Percentiles rank a stretch among this genome's conserved stretches.
These are phyloP conservation scores for Scylla paramamosain DNA, from an alignment of 1,140 invertebrate genomes.

Conservation along the genomic window DNA sequence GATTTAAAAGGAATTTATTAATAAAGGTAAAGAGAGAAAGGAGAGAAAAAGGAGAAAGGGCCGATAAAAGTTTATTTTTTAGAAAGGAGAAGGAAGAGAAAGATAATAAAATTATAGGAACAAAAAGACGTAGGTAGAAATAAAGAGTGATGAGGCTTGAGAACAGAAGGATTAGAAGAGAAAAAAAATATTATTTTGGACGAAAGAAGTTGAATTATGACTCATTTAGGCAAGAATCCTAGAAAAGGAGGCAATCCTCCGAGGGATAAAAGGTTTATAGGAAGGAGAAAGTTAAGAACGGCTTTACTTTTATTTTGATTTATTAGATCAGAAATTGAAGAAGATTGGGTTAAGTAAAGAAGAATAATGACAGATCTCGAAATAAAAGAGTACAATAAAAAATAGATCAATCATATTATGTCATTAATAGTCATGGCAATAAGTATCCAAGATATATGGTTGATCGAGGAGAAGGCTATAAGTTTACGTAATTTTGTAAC, in stretches of 20 bases:
- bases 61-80: neutral
- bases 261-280: neutral
- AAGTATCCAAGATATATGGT: too few species aligned
- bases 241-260: neutral
- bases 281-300: neutral
- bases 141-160: neutral
- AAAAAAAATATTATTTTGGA: neutral
- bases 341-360: too few species aligned
- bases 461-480: too few species aligned
- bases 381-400: too few species aligned
- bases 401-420: too few species aligned
- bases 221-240: slow-evolving; percentile 45
- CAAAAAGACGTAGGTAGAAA: slow-evolving; percentile 5
- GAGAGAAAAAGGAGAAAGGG: neutral
- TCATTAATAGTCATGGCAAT: too few species aligned
- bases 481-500: neutral
- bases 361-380: neutral
- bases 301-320: neutral
- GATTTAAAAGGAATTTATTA: too few species aligned
- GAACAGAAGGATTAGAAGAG: neutral
- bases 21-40: neutral
- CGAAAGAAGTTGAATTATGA: slow-evolving; percentile 30
- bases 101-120: neutral
- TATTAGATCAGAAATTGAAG: neutral
- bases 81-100: too few species aligned